Evolutionary conservation across 2,113 vertebrate species (phyloP).

Genomic region (Acanthochromis polyacanthus): DNA sequence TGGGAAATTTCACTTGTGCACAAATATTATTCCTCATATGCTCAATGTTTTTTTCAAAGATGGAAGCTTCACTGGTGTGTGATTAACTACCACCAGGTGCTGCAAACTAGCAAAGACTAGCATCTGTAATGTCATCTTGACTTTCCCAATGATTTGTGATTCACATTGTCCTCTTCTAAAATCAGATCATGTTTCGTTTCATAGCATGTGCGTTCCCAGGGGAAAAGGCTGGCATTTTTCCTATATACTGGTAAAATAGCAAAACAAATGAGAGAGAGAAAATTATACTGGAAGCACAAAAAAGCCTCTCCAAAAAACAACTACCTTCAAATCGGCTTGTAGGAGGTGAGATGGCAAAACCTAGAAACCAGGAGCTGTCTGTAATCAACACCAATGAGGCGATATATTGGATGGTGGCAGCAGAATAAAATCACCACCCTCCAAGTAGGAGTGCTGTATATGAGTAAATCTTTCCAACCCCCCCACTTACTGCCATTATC

Average conservation of each 20-base stretch:
- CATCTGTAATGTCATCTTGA: too few species aligned
- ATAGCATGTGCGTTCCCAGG: not conserved
- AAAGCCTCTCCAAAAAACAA: constrained; percentile 6
- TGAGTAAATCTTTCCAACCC: constrained; percentile 69
- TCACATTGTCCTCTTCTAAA: constrained; percentile 8
- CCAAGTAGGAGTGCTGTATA: constrained; percentile 67
- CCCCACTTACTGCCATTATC: constrained; percentile 77
- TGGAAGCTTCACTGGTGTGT: too few species aligned
- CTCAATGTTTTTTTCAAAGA: too few species aligned
- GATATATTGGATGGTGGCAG: constrained; percentile 72
- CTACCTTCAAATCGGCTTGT: constrained; percentile 47
- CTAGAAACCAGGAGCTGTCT: constrained; percentile 64
- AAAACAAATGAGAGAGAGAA: constrained; percentile 25
- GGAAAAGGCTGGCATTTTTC: constrained; percentile 28
- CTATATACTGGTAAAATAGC: constrained; percentile 28
- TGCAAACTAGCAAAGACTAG: too few species aligned
- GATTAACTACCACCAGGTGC: too few species aligned
- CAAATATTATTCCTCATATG: too few species aligned
- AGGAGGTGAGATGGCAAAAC: constrained; percentile 49
- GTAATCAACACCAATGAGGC: constrained; percentile 80
- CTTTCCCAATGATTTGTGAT: not conserved
- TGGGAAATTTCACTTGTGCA: too few species aligned
- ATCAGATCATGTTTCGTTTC: constrained; percentile 29
- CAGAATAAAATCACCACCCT: constrained; percentile 72
- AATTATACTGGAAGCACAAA: constrained; percentile 37